Evolutionary conservation across 92 coral and sea anemone species (phyloP), one percentile per base, ranked within the genome.

Genomic region (Porites lobata): DNA sequence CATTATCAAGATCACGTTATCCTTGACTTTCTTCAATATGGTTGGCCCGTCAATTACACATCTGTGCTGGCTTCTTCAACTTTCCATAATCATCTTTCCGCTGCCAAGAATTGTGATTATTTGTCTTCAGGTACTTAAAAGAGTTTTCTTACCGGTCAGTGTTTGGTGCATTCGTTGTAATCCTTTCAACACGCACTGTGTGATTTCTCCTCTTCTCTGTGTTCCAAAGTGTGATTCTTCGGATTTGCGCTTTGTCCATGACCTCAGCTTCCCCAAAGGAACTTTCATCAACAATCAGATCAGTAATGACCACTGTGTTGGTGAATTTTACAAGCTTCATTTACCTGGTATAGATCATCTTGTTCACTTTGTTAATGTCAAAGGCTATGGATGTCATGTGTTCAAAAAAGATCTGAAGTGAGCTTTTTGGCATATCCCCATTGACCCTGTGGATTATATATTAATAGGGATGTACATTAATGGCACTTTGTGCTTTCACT

Each of bases 151-250:
- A 62, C 86, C 59, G 76, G 54, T 82, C 90, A 8, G 76, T 90
- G 18, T 20, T 65, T 64, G 93, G 91, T 38, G 90, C 85, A 21
- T 90, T 59, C 63, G 54, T 21, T 64, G 65, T 65, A 73, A 76
- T 54, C 93, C 90, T 17, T 91, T 91, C 78, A 47, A 69, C 17
- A 76, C 66, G 14, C 61, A 87, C 59, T 87, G 94, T 47, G 88
- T 87, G n/a, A 76, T 87, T 58, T 91, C 89, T 22, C 91, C 94
- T 4, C 82, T 91, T 56, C 24, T 87, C 38, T 82, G 94, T 65
- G 91, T 81, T n/a, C 87, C 91, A 18, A 76, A 82, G 72, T 79
- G 91, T 15, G 94, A 77, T 63, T 86, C 85, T 72, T 72, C 52
- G 11, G 90, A 87, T 18, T 64, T 63, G 75, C 82, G 91, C 63